Percentiles rank a stretch among this genome's conserved stretches.
phyloP scores from a whole-genome alignment of 2,113 vertebrate species.

The Lota lota region DNA sequence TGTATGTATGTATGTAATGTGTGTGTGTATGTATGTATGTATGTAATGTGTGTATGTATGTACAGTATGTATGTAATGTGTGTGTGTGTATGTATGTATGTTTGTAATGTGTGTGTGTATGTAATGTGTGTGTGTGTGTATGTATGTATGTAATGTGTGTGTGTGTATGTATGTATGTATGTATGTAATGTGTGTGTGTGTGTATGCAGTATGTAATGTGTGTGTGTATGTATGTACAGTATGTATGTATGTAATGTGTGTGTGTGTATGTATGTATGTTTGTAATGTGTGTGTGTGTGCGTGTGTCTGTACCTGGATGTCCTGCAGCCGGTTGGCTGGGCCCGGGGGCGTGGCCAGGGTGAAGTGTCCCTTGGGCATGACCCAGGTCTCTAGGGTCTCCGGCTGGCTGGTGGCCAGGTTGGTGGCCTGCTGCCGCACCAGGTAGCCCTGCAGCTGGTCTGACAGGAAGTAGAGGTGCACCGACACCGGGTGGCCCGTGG shows the following conservation, averaged over 20 bases:
- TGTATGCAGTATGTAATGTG: too few species aligned
- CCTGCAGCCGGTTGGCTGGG: conserved; percentile 83
- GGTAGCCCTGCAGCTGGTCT: conserved; percentile 94
- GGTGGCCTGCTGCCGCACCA: conserved; percentile 85
- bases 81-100: too few species aligned
- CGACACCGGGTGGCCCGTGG: conserved; percentile 83
- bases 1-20: too few species aligned
- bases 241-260: background rate
- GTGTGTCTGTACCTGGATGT: conserved; percentile 80
- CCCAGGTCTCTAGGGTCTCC: conserved; percentile 93
- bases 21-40: too few species aligned
- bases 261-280: background rate
- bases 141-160: too few species aligned
- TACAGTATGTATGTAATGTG: too few species aligned
- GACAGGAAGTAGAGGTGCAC: conserved; percentile 95
- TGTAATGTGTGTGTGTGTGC: background rate
- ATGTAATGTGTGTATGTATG: too few species aligned
- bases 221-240: background rate
- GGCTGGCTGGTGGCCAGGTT: conserved; percentile 88
- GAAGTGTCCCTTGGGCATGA: conserved; percentile 89
- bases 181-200: too few species aligned
- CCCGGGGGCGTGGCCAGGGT: conserved; percentile 80
- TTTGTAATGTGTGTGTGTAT: too few species aligned
- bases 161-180: too few species aligned
- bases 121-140: too few species aligned